Evolutionary conservation across 2,113 vertebrate genomes (phyloP).

Genomic region (Genyomyrus donnyi): DNA sequence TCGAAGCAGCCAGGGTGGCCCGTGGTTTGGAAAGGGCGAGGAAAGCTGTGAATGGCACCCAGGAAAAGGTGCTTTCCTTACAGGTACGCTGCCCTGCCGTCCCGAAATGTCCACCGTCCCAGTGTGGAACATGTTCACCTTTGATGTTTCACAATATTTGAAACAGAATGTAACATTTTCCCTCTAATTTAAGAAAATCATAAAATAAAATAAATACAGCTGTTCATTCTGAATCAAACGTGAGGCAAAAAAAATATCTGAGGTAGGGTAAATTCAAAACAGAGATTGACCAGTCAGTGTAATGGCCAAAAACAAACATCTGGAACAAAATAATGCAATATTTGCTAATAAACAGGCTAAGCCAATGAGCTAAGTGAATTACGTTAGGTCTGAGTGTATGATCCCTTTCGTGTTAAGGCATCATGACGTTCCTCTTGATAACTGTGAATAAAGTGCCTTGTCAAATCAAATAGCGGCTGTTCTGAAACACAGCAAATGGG

Average conservation of each 20-base stretch:
- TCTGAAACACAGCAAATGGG: background rate
- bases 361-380: background rate
- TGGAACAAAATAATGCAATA: background rate
- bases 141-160: background rate
- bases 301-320: background rate
- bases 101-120: background rate
- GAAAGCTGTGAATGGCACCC: too few relatives aligned
- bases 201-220: background rate
- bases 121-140: background rate
- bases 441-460: background rate
- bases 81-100: background rate
- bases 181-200: background rate
- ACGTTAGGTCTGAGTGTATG: background rate
- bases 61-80: background rate
- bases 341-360: conserved; percentile 10
- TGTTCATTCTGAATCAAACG: background rate
- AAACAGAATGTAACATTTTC: background rate
- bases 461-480: background rate
- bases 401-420: background rate
- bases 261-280: background rate
- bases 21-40: background rate
- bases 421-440: background rate
- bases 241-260: background rate
- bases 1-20: background rate
- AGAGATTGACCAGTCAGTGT: background rate